A percentile compares a stretch with the other conserved stretches of the same genome.
These are phyloP conservation scores for Pyrrhia umbra DNA, from an alignment of 2,888 invertebrate species.

Conservation along the genomic window DNA sequence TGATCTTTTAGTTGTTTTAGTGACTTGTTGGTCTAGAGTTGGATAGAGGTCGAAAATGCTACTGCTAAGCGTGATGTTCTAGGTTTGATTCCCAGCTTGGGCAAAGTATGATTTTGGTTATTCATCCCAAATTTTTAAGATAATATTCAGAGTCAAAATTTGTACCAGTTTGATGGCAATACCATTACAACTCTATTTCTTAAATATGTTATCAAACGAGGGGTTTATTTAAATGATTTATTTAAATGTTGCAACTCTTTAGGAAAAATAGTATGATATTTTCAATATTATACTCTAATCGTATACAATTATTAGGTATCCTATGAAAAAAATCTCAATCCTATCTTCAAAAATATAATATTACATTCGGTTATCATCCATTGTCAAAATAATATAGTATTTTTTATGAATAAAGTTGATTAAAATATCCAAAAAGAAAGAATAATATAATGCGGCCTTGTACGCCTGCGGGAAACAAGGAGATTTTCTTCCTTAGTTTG, in stretches of 20 bases:
- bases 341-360: conserved; percentile 19
- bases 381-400: conserved; percentile 35
- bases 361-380: conserved; percentile 27
- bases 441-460: conserved; percentile 46
- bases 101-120: background rate
- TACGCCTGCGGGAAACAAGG: conserved; percentile 60
- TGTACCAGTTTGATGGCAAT: too few relatives aligned
- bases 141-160: background rate
- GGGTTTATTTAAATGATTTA: too few relatives aligned
- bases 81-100: background rate
- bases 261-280: too few relatives aligned
- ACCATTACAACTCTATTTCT: too few relatives aligned
- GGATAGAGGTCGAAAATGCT: background rate
- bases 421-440: conserved; percentile 54
- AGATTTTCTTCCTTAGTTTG: conserved; percentile 53
- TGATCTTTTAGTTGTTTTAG: too few relatives aligned
- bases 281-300: too few relatives aligned
- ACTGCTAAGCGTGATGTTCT: background rate
- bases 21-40: background rate
- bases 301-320: too few relatives aligned
- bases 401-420: conserved; percentile 46
- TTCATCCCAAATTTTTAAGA: background rate
- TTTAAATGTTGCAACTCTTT: too few relatives aligned
- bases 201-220: too few relatives aligned
- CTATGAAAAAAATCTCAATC: background rate